phyloP scores from a whole-genome alignment of 2,797 vertebrate genomes.

The Malacoraja senta region DNA sequence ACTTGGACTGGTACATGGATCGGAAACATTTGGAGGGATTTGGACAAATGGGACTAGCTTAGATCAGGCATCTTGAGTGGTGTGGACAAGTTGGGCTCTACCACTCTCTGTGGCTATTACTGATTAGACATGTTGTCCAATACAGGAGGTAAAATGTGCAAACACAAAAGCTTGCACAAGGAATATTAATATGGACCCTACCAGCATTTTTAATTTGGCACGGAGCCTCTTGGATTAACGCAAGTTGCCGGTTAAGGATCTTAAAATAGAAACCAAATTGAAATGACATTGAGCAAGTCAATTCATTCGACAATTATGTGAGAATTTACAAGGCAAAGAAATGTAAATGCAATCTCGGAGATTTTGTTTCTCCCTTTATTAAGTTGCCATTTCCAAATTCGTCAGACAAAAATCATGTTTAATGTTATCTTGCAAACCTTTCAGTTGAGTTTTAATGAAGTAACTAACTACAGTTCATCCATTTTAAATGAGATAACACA shows the following conservation, averaged over 20 bases:
- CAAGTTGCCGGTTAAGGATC: not conserved
- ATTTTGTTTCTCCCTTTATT: not conserved
- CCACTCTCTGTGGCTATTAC: not conserved
- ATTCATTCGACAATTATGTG: not conserved
- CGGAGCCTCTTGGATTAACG: not conserved
- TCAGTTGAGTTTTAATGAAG: not conserved
- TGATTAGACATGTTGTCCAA: not conserved
- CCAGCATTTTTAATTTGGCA: not conserved
- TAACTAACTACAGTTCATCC: not conserved
- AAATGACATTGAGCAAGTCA: not conserved
- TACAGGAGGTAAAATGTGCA: not conserved
- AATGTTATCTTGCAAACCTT: not conserved
- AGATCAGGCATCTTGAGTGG: too few species aligned
- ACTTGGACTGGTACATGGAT: too few species aligned
- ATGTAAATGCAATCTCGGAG: not conserved
- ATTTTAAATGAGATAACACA: slow-evolving; percentile 21
- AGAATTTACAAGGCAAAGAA: slow-evolving; percentile 10
- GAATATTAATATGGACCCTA: not conserved
- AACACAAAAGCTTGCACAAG: not conserved
- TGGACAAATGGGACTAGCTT: too few species aligned
- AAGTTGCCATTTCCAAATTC: not conserved
- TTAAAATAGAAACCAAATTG: not conserved
- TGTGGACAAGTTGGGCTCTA: too few species aligned
- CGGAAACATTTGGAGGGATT: too few species aligned
- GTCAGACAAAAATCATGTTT: not conserved